phyloP scores from a whole-genome alignment of 2,113 vertebrate species.

The Tinamus guttatus region DNA sequence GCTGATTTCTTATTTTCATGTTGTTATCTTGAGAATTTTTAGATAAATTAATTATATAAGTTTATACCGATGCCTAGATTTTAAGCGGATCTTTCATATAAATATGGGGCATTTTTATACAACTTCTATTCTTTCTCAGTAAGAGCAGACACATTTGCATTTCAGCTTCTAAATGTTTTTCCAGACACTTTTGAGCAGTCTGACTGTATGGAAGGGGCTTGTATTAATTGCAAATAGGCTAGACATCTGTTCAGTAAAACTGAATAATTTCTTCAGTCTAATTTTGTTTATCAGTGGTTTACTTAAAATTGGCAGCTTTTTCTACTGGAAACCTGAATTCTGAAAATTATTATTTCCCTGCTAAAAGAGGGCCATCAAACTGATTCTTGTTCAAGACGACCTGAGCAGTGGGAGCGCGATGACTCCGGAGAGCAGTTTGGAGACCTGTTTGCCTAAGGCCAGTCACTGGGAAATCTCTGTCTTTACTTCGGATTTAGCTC shows the following conservation, averaged over 20 bases:
- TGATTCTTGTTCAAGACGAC: not conserved
- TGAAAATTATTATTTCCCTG: not conserved
- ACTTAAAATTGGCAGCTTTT: not conserved
- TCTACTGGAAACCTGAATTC: not conserved
- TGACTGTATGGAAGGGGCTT: conserved; percentile 73
- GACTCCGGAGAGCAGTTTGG: not conserved
- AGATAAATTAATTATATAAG: conserved; percentile 29
- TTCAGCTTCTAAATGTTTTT: conserved; percentile 75
- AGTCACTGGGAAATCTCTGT: not conserved
- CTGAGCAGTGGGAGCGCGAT: not conserved
- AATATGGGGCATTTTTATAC: conserved; percentile 22
- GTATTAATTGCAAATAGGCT: conserved; percentile 76
- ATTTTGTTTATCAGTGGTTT: conserved; percentile 67
- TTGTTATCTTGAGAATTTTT: conserved; percentile 39
- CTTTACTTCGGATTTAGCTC: not conserved
- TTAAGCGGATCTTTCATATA: not conserved
- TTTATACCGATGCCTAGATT: conserved; percentile 28
- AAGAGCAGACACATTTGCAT: conserved; percentile 71
- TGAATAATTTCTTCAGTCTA: conserved; percentile 50
- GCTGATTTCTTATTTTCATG: not conserved
- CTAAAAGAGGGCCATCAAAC: conserved; percentile 13
- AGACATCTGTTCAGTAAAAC: conserved; percentile 75
- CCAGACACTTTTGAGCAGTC: conserved; percentile 73
- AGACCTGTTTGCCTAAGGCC: not conserved
- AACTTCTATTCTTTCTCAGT: conserved; percentile 69